Conservation (phyloP, 2,797 vertebrate genomes). For the Thripadectes ignobilis region DNA sequence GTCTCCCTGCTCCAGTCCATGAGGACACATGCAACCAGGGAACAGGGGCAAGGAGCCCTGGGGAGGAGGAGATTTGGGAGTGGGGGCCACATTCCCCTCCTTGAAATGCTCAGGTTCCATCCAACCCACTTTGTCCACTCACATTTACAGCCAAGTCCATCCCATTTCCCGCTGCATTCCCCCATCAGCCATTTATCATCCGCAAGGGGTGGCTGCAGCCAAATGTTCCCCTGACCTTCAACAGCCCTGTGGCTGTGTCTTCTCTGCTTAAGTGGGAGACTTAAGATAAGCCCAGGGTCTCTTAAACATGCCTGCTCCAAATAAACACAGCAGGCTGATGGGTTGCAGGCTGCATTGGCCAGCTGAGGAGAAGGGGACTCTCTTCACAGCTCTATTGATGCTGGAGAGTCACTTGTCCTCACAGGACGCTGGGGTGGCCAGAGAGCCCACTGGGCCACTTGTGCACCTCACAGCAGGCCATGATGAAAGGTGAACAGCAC, state of each 20-base stretch:
- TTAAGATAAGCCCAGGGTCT: slow-evolving; percentile 32
- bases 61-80: background rate
- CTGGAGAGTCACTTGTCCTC: background rate
- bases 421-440: fast-evolving
- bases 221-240: slow-evolving; percentile 5
- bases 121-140: background rate
- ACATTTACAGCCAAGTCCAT: background rate
- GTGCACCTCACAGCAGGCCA: fast-evolving
- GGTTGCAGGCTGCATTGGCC: background rate
- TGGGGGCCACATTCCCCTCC: background rate
- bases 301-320: background rate
- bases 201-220: background rate
- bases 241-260: background rate
- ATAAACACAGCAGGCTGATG: slow-evolving; percentile 23
- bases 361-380: background rate
- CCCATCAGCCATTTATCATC: background rate
- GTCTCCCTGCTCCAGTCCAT: background rate
- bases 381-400: background rate
- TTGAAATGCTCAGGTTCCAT: background rate
- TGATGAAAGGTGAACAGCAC: background rate
- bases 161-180: background rate
- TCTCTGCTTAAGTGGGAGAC: background rate
- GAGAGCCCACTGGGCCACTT: background rate
- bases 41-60: background rate
- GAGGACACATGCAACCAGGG: background rate